Evolutionary conservation across 30 jellyfish, hydroid and myxozoan species (phyloP), one percentile per base, ranked within the genome.

Genomic region (Catostylus mosaicus): DNA sequence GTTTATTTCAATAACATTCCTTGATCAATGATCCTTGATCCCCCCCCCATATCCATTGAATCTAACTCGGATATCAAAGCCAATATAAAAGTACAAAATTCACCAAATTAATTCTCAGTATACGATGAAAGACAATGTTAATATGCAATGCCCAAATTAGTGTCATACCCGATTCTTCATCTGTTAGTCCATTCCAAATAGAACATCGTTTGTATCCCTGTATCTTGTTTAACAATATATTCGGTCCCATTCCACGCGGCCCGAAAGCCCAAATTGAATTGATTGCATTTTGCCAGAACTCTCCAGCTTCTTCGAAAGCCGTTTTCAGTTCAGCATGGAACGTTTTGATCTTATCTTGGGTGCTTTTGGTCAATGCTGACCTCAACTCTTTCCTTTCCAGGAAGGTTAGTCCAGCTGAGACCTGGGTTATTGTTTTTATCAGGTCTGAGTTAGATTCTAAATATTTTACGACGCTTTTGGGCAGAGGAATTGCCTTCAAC

Each of bases 211-310:
- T 85, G 67, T 94, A 88, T 27, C 74, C 78, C 63, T 77, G 88
- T 46, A 95, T 77, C 47, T 57, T 84, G 83, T 95, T 95, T 20
- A 95, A 22, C 72, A 95, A 77, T 2, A 95, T 27, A 74, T 95
- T 95, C 20, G 94, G 90, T 24, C 90, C 91, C 75, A 71, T 80
- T 31, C 97, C 97, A 40, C 96, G 80, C 12, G 99, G 99, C 22
- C 99, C 99, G 50, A 95, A 77, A 0, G 99, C 89, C 99, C 99
- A 95, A 9, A 95, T 85, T 48, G 73, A 36, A 61, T 87, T 83
- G 34, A 80, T 9, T 20, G 94, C 92, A 60, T 62, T 85, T 30
- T 47, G 30, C 97, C 97, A 93, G 50, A 75, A 86, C 52, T 84
- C 67, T 24, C 97, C 98, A 27, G 92, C 64, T 23, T 35, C 65